Evolutionary conservation across 2,797 vertebrate species (phyloP).

Genomic region (Aldrovandia affinis): DNA sequence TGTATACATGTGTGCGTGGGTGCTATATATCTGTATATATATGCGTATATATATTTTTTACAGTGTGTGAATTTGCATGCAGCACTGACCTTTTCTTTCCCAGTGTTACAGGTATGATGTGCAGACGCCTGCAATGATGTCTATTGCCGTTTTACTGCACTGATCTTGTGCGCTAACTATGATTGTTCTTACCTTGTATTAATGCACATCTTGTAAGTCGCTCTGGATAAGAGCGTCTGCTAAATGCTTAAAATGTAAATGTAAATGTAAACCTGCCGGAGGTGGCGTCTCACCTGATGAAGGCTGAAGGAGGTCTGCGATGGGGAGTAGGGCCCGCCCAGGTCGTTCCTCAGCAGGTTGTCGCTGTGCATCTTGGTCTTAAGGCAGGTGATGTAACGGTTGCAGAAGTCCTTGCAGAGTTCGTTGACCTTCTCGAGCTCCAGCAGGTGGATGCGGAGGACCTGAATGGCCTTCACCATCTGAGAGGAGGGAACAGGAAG

Average conservation of each 20-base stretch:
- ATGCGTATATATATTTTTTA: neutral
- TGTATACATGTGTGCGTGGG: no score
- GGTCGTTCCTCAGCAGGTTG: conserved; percentile 96
- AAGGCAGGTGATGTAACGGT: conserved; percentile 99
- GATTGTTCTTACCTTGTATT: no score
- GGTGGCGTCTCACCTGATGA: conserved; percentile 83
- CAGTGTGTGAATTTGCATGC: neutral
- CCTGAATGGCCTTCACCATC: conserved; percentile 99
- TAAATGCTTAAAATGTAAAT: no score
- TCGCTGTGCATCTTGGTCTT: conserved; percentile 99
- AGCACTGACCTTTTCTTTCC: no score
- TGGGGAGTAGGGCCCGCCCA: conserved; percentile 94
- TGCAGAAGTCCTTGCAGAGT: conserved; percentile 98
- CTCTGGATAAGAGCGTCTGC: no score
- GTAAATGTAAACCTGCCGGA: no score
- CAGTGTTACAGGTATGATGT: no score
- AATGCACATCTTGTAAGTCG: no score
- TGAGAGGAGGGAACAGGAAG: conserved; percentile 48
- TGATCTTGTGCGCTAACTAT: no score
- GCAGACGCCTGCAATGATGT: no score
- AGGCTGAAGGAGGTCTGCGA: conserved; percentile 91
- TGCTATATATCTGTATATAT: neutral
- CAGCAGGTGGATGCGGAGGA: conserved; percentile 94
- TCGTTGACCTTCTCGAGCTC: conserved; percentile 99
- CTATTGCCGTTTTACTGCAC: no score